phyloP scores from a whole-genome alignment of 2,113 vertebrate genomes.

The Psettodes erumei region DNA sequence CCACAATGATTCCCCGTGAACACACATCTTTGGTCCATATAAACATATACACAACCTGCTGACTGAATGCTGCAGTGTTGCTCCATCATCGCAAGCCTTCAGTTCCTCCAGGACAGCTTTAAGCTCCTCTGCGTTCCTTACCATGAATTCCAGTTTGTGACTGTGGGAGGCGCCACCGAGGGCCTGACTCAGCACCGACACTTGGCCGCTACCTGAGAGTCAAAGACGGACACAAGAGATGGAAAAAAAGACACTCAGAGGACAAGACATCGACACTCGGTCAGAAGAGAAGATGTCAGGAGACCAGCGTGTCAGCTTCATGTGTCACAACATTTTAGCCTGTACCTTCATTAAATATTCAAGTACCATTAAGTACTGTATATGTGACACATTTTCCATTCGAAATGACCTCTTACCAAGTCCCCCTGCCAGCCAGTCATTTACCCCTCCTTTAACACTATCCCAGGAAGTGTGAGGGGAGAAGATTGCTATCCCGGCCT shows the following conservation, averaged over 20 bases:
- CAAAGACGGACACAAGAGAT: conserved; percentile 38
- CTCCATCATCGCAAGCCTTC: conserved; percentile 71
- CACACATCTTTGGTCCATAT: background rate
- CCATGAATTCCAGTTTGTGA: conserved; percentile 87
- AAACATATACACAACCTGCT: conserved; percentile 79
- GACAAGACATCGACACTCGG: background rate
- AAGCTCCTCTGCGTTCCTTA: conserved; percentile 72
- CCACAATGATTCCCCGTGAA: background rate
- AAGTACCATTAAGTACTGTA: background rate
- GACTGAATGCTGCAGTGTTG: conserved; percentile 75
- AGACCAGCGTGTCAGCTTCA: conserved; percentile 3
- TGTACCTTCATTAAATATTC: conserved; percentile 48
- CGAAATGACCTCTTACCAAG: conserved; percentile 66
- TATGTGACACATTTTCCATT: conserved; percentile 36
- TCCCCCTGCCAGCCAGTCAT: conserved; percentile 88
- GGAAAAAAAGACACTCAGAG: conserved; percentile 6
- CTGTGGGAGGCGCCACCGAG: conserved; percentile 65
- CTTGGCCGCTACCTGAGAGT: conserved; percentile 77
- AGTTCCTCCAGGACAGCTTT: conserved; percentile 80
- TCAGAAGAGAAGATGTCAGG: too few relatives aligned
- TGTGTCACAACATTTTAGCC: conserved; percentile 24
- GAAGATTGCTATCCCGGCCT: conserved; percentile 90
- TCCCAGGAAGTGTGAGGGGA: conserved; percentile 95
- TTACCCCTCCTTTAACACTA: conserved; percentile 88
- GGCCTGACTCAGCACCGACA: conserved; percentile 81